phyloP scores from a whole-genome alignment of 1,140 invertebrate genomes.

The Cydia pomonella region DNA sequence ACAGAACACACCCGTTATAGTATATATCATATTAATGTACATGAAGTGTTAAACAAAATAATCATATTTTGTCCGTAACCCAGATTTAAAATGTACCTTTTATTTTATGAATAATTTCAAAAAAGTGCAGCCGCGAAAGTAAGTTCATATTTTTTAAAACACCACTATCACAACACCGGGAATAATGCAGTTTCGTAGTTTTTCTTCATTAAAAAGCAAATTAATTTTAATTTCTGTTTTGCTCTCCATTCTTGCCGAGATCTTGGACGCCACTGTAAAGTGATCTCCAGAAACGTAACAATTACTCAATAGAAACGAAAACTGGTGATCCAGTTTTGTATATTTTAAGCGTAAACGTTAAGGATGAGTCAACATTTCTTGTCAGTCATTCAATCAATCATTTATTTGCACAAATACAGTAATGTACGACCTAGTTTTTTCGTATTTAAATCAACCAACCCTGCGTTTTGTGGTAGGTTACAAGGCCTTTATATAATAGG shows the following conservation, averaged over 20 bases:
- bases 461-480: no score
- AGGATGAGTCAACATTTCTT: no score
- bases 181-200: conserved; percentile 13
- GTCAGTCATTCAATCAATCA: no score
- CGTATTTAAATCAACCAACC: no score
- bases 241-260: neutral
- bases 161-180: neutral
- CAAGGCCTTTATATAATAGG: no score
- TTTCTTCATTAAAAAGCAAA: conserved; percentile 15
- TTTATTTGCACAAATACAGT: no score
- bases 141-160: conserved; percentile 3
- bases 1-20: no score
- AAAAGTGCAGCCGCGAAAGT: neutral
- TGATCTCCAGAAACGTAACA: neutral
- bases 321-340: no score
- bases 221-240: neutral
- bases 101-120: neutral
- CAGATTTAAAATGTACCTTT: neutral
- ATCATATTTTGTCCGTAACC: neutral
- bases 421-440: no score
- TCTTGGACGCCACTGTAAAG: neutral
- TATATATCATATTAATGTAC: no score
- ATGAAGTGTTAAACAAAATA: no score
- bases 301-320: neutral
- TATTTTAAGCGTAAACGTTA: no score